Base-by-base conservation (phyloP, 2,113 vertebrate species). In the Zapornia atra region DNA sequence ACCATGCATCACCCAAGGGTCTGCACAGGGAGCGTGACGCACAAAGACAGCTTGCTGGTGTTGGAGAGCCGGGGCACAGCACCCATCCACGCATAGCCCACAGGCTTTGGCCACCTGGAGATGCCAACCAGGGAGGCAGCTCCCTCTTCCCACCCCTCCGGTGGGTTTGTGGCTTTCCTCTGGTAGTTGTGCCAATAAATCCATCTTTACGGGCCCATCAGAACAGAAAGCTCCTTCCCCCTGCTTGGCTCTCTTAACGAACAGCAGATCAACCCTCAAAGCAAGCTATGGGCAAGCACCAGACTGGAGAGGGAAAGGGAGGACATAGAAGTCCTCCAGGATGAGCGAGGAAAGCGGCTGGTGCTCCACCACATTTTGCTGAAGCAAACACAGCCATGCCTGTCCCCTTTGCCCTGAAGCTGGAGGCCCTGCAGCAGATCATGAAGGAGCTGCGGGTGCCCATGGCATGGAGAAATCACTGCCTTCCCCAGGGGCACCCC, bases 371-470 rank as follows among this genome's bases (percentile, higher is more conserved):
- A 28, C 29, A n/a, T 50, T 86, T 86, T 64, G 33, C 70, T 59
- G 34, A 65, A 71, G 70, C 29, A 65, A 71, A 77, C 18, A 13
- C 1, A 3, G 50, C 31, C 21, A 20, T 17, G n/a, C 15, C 59
- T 21, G 56, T 66, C 19, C 54, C 16, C 0, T 0, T 11, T 36
- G 26, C 31, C 22, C 36, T 2, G 2, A 3, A 5, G 56, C 63
- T 81, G 29, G 26, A 70, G 40, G 7, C 42, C 22, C 40, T 22
- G 9, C 60, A 57, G 38, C 46, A 61, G 63, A 15, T 36, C 44
- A 34, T 2, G 1, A 71, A 77, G 29, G 1, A 3, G 19, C 36
- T 34, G 28, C 42, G 8, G 14, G 36, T n/a, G 40, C 48, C 64
- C 29, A 15, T 10, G 63, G 44, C 34, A 53, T 18, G 3, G 76